A percentile compares a stretch with the other conserved stretches of the same genome.
phyloP scores from a whole-genome alignment of 2,797 vertebrate genomes.

The Muraenolepis orangiensis region DNA sequence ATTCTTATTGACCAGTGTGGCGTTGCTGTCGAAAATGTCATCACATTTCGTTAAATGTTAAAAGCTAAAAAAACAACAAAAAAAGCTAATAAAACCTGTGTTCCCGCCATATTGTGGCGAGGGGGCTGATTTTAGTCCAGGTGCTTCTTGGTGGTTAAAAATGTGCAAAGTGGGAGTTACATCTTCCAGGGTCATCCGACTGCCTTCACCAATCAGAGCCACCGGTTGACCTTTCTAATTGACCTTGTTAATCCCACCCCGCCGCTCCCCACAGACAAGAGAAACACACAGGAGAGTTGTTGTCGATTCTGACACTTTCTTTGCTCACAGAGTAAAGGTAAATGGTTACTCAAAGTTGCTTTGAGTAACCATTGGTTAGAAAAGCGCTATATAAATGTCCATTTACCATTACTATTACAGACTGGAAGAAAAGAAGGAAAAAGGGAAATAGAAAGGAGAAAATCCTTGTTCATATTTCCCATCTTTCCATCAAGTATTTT shows the following conservation, averaged over 20 bases:
- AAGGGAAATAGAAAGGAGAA: neutral
- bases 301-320: constrained; percentile 55
- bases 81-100: neutral
- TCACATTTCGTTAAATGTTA: neutral
- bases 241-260: constrained; percentile 1
- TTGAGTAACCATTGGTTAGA: too few relatives aligned
- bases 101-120: neutral
- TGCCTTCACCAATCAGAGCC: constrained; percentile 30
- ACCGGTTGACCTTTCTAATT: constrained; percentile 66
- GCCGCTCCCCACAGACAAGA: neutral
- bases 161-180: constrained; percentile 38
- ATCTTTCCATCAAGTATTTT: too few relatives aligned
- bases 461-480: neutral
- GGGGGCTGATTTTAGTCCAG: neutral
- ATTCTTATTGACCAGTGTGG: neutral
- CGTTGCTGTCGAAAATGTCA: neutral
- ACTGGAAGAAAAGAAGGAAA: constrained; percentile 13
- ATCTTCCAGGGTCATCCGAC: constrained; percentile 42
- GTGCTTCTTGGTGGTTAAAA: neutral
- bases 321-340: constrained; percentile 18
- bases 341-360: too few relatives aligned
- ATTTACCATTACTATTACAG: too few relatives aligned
- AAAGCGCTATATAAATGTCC: too few relatives aligned
- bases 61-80: neutral
- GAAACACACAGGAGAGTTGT: constrained; percentile 12